Evolutionary conservation across 2,113 vertebrate species (phyloP).

Genomic region (Microcebus lehilahytsara): DNA sequence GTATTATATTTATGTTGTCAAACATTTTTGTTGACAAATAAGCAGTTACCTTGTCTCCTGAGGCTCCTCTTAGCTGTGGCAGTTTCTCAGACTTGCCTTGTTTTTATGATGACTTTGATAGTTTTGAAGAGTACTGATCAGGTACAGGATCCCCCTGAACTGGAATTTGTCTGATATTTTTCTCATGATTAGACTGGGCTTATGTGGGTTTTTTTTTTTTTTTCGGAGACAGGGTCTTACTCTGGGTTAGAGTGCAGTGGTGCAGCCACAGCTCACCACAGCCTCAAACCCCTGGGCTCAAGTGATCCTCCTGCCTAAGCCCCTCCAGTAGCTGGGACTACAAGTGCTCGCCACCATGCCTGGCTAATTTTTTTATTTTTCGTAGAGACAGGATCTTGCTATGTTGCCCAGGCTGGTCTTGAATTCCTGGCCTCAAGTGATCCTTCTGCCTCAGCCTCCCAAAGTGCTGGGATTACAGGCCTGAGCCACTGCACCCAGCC

Average conservation of each 20-base stretch:
- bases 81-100: too few relatives aligned
- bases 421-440: neutral
- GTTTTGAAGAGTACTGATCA: too few relatives aligned
- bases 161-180: too few relatives aligned
- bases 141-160: too few relatives aligned
- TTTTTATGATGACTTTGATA: too few relatives aligned
- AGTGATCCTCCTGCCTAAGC: neutral
- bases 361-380: neutral
- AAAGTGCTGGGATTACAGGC: neutral
- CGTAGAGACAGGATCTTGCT: neutral
- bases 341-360: neutral
- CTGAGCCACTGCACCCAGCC: neutral
- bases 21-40: too few relatives aligned
- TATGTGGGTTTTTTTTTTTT: too few relatives aligned
- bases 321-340: neutral
- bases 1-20: too few relatives aligned
- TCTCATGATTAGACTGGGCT: too few relatives aligned
- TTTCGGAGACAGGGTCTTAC: neutral
- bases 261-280: neutral
- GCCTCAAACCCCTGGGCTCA: neutral
- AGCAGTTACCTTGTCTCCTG: too few relatives aligned
- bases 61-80: too few relatives aligned
- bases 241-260: neutral
- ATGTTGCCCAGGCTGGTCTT: neutral
- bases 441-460: neutral